Evolutionary conservation across 2,797 vertebrate genomes (phyloP).

Genomic region (Spinus olivaceus): DNA sequence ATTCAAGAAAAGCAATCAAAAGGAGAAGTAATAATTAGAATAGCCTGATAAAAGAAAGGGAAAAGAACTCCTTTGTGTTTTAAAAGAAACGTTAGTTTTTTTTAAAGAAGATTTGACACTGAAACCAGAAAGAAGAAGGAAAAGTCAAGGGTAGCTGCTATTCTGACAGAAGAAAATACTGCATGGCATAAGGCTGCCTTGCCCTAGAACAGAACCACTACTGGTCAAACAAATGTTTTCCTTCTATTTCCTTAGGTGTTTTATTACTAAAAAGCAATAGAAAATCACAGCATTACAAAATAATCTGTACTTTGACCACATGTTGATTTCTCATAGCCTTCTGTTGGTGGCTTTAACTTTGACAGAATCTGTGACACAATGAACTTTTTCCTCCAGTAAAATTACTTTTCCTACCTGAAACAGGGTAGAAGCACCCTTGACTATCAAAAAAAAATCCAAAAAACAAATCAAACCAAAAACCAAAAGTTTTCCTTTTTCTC

Average conservation of each 20-base stretch:
- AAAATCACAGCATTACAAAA: background rate
- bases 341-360: background rate
- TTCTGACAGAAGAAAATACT: background rate
- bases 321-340: background rate
- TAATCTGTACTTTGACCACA: background rate
- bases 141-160: background rate
- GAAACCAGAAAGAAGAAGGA: background rate
- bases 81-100: background rate
- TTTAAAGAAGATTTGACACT: background rate
- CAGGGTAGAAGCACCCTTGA: background rate
- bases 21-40: background rate
- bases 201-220: background rate
- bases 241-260: background rate
- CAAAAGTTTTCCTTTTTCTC: background rate
- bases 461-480: background rate
- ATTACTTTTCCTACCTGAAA: background rate
- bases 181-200: background rate
- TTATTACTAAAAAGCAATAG: background rate
- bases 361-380: background rate
- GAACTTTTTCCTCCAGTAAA: background rate
- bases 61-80: background rate
- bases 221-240: background rate
- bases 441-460: background rate
- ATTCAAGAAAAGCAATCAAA: background rate
- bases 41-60: background rate